phyloP scores from a whole-genome alignment of 2,113 vertebrate species.

The Ptilorrhoa leucosticta region DNA sequence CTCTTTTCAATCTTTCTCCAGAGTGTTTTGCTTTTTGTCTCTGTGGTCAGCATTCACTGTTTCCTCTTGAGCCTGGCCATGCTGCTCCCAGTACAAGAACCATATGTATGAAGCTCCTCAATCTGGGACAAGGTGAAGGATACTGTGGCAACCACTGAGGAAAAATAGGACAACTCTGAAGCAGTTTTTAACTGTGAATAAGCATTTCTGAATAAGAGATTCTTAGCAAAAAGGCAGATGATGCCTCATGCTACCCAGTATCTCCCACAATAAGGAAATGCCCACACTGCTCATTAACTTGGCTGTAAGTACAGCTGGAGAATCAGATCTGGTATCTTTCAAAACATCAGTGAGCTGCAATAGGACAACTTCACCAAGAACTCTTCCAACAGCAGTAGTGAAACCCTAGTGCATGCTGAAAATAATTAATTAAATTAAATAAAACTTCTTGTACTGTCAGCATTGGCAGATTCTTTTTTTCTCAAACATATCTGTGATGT shows the following conservation, averaged over 20 bases:
- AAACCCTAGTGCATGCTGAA: background rate
- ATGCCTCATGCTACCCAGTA: background rate
- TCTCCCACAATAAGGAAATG: background rate
- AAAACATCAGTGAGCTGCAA: background rate
- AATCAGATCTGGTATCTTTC: background rate
- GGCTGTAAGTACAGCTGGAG: background rate
- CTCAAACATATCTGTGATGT: background rate
- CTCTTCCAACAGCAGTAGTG: background rate
- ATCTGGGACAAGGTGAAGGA: background rate
- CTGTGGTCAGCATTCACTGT: background rate
- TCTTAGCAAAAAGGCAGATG: background rate
- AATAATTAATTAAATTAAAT: background rate
- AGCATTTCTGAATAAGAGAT: background rate
- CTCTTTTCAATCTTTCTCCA: background rate
- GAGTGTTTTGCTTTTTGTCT: background rate
- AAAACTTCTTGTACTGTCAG: background rate
- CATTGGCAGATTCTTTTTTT: background rate
- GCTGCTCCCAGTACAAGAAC: background rate
- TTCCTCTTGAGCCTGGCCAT: background rate
- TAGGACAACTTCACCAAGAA: background rate
- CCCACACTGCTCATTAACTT: background rate
- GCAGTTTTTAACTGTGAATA: background rate
- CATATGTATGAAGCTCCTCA: background rate
- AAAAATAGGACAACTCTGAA: background rate
- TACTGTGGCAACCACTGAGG: background rate